Evolutionary conservation across 92 coral and sea anemone genomes (phyloP).

Genomic region (Muricea muricata): DNA sequence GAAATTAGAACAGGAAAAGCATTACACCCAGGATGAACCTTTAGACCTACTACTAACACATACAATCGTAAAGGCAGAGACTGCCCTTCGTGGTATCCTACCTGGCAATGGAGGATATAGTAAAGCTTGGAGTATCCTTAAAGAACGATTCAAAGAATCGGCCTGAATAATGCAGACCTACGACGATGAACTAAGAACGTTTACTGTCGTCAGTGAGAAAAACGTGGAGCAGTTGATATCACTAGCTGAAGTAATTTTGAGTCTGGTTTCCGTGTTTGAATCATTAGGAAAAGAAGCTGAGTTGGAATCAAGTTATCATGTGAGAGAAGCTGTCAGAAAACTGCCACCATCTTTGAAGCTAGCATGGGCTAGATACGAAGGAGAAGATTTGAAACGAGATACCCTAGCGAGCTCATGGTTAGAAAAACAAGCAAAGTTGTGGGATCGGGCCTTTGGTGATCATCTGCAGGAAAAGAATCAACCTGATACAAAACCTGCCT

Average conservation of each 20-base stretch:
- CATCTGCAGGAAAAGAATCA: neutral
- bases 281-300: constrained; percentile 7
- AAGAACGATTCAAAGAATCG: constrained; percentile 1
- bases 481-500: neutral
- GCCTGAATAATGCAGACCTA: neutral
- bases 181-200: neutral
- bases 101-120: neutral
- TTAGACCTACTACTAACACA: constrained; percentile 2
- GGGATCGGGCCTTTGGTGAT: constrained; percentile 12
- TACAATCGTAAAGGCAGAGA: constrained; percentile 14
- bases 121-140: neutral
- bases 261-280: constrained; percentile 11
- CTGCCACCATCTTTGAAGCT: neutral
- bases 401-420: neutral
- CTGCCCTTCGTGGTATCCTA: neutral
- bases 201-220: neutral
- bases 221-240: constrained; percentile 21
- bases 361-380: constrained; percentile 8
- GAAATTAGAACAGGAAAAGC: constrained; percentile 12
- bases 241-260: neutral
- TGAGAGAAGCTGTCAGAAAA: constrained; percentile 18
- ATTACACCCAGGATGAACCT: constrained; percentile 28
- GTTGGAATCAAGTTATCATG: constrained; percentile 9
- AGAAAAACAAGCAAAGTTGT: constrained; percentile 15
- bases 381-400: neutral